phyloP scores from a whole-genome alignment of 2,888 invertebrate genomes.

The Ornithoptera alexandrae region DNA sequence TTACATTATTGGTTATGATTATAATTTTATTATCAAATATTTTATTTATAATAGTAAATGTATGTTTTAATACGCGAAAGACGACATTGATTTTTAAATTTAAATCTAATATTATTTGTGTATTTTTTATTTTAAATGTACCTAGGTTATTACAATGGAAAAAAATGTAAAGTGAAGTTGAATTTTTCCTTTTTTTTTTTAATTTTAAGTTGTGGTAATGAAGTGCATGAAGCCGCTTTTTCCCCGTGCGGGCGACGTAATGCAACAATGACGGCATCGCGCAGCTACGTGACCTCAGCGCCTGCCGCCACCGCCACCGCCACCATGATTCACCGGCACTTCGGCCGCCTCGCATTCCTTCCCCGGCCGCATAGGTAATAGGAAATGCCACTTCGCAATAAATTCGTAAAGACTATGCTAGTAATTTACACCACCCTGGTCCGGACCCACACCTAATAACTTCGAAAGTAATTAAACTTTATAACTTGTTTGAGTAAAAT shows the following conservation, averaged over 20 bases:
- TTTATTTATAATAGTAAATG: too few relatives aligned
- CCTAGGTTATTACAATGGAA: too few relatives aligned
- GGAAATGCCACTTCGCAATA: constrained; percentile 67
- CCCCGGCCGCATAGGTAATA: constrained; percentile 66
- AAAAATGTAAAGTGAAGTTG: too few relatives aligned
- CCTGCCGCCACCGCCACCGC: constrained; percentile 34
- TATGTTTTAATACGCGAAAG: too few relatives aligned
- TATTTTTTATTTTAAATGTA: too few relatives aligned
- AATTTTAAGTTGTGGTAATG: neutral
- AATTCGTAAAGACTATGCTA: constrained; percentile 54
- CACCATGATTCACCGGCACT: constrained; percentile 62
- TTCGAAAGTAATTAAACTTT: constrained; percentile 28
- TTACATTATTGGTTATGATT: constrained; percentile 7
- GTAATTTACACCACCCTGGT: constrained; percentile 43
- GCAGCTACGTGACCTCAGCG: constrained; percentile 59
- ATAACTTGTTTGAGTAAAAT: constrained; percentile 20
- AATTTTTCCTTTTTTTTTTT: neutral
- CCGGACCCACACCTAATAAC: constrained; percentile 30
- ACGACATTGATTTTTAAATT: too few relatives aligned
- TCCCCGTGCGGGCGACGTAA: constrained; percentile 30
- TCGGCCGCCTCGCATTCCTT: constrained; percentile 59
- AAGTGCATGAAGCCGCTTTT: constrained; percentile 10
- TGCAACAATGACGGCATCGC: constrained; percentile 63
- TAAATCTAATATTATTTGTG: too few relatives aligned
- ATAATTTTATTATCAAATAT: neutral